Percentiles rank a stretch among this genome's conserved stretches.
These are phyloP conservation scores for Lordiphosa mommai DNA, from an alignment of 1,140 invertebrate genomes.

Conservation along the genomic window DNA sequence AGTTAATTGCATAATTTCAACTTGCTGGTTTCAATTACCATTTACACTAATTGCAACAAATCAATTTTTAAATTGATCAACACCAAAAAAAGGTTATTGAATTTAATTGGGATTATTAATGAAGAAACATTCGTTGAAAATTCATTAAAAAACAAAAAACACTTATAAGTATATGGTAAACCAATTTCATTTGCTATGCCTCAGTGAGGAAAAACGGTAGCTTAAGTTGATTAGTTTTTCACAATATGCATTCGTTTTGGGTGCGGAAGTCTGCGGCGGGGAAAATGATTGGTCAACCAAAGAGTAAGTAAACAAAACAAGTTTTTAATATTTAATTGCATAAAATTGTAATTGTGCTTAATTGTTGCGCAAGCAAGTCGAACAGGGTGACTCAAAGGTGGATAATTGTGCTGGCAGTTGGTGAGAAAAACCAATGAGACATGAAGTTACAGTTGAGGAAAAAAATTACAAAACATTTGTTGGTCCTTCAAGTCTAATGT, in stretches of 20 bases:
- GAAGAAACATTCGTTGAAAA: conserved; percentile 24
- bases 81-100: conserved; percentile 15
- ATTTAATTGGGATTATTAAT: conserved; percentile 48
- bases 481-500: no score
- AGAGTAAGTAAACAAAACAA: conserved; percentile 27
- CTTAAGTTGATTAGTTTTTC: conserved; percentile 14
- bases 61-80: conserved; percentile 41
- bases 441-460: conserved; percentile 2
- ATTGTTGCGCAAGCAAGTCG: conserved; percentile 60
- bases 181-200: conserved; percentile 16
- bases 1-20: conserved; percentile 58
- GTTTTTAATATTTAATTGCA: conserved; percentile 70
- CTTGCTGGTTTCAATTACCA: conserved; percentile 53
- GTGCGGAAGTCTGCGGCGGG: conserved; percentile 38
- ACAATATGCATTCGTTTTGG: conserved; percentile 20
- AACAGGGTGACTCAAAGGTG: conserved; percentile 42
- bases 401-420: conserved; percentile 13
- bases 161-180: background rate
- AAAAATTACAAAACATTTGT: no score
- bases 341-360: conserved; percentile 63
- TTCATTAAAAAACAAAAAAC: background rate
- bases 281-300: conserved; percentile 30
- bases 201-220: conserved; percentile 38
- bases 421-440: conserved; percentile 27
- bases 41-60: conserved; percentile 64